Evolutionary conservation across 2,797 vertebrate genomes (phyloP).

Genomic region (Alauda arvensis): DNA sequence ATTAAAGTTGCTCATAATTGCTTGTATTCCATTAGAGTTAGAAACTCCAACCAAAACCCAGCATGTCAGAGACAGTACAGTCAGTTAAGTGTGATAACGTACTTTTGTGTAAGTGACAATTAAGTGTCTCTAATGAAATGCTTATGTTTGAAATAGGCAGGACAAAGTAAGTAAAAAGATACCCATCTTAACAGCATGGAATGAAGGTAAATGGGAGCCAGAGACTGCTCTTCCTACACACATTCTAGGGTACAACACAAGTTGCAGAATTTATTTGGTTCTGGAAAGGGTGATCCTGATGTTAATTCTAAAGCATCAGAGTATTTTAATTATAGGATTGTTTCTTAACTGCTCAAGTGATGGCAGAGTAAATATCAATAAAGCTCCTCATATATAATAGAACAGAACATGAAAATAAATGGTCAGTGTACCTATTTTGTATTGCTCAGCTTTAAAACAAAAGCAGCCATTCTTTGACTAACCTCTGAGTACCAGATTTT

Average conservation of each 20-base stretch:
- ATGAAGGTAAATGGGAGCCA: not conserved
- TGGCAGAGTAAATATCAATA: not conserved
- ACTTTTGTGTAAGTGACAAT: fast-evolving
- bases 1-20: not conserved
- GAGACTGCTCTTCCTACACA: not conserved
- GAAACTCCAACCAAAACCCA: not conserved
- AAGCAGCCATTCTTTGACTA: not conserved
- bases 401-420: not conserved
- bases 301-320: not conserved
- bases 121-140: not conserved
- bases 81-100: not conserved
- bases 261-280: not conserved
- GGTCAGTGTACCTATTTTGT: not conserved
- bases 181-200: not conserved
- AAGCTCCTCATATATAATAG: fast-evolving
- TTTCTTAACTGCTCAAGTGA: not conserved
- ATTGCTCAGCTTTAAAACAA: not conserved
- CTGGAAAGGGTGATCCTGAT: not conserved
- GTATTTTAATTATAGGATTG: not conserved
- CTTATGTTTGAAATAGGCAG: not conserved
- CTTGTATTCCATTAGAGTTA: not conserved
- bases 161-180: not conserved
- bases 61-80: not conserved
- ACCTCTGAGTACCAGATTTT: not conserved
- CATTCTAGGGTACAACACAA: not conserved